Conservation (phyloP, 2,113 vertebrate genomes). For the Lophius piscatorius region DNA sequence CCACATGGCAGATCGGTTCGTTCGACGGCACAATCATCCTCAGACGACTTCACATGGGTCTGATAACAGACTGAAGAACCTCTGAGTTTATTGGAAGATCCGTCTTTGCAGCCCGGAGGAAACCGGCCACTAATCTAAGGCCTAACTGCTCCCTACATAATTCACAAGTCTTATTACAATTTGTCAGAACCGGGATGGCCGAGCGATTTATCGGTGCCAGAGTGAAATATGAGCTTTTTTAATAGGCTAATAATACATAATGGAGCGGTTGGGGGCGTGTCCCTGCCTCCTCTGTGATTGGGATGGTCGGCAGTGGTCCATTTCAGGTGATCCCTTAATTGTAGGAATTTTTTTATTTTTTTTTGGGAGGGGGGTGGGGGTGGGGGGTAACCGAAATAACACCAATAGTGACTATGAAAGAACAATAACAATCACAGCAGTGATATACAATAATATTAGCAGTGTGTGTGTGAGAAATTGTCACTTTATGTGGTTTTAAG, state of each 20-base stretch:
- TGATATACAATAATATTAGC: too few relatives aligned
- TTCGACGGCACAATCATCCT: constrained; percentile 30
- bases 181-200: constrained; percentile 62
- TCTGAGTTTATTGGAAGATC: constrained; percentile 55
- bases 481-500: too few relatives aligned
- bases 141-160: constrained; percentile 69
- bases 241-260: constrained; percentile 67
- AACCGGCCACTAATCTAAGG: constrained; percentile 58
- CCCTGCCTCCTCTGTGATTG: constrained; percentile 2
- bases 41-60: constrained; percentile 46
- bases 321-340: constrained; percentile 22
- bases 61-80: constrained; percentile 43
- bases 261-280: too few relatives aligned
- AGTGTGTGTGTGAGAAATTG: too few relatives aligned
- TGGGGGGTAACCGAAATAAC: too few relatives aligned
- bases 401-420: too few relatives aligned
- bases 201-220: constrained; percentile 61
- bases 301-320: constrained; percentile 2
- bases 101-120: constrained; percentile 40
- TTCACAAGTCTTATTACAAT: constrained; percentile 71
- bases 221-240: constrained; percentile 70
- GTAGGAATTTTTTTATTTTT: not conserved
- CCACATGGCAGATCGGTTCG: constrained; percentile 34
- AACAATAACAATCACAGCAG: too few relatives aligned
- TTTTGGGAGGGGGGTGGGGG: too few relatives aligned